phyloP scores from a whole-genome alignment of 2,113 vertebrate genomes.

The Cephalopterus ornatus region DNA sequence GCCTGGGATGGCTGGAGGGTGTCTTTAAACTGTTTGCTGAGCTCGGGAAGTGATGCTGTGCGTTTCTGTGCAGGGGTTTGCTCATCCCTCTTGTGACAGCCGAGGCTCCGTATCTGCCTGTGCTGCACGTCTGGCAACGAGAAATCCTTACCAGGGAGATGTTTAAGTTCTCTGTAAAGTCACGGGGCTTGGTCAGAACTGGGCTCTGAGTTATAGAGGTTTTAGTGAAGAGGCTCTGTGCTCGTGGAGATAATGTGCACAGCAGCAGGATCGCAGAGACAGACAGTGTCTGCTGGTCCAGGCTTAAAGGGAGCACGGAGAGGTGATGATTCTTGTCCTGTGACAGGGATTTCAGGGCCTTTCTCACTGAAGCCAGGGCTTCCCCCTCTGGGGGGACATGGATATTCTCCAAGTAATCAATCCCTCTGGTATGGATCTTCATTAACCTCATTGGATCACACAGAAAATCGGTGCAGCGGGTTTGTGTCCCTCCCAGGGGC shows the following conservation, averaged over 20 bases:
- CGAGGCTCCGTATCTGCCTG: fast-evolving
- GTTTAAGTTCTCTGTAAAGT: background rate
- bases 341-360: too few relatives aligned
- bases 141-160: background rate
- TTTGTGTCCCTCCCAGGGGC: too few relatives aligned
- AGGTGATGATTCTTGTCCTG: background rate
- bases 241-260: background rate
- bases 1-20: background rate
- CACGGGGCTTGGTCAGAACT: background rate
- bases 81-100: fast-evolving
- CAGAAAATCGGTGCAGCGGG: too few relatives aligned
- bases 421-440: too few relatives aligned
- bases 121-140: background rate
- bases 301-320: background rate
- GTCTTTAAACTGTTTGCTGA: background rate
- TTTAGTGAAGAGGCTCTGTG: fast-evolving
- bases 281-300: background rate
- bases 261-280: too few relatives aligned
- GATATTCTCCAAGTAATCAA: too few relatives aligned
- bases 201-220: background rate
- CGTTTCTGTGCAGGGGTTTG: background rate
- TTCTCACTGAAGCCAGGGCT: too few relatives aligned
- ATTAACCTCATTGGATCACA: too few relatives aligned
- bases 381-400: too few relatives aligned
- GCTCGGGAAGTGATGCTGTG: background rate